Percentiles rank a stretch among this genome's conserved stretches.
Conservation (phyloP, 2,113 vertebrate genomes). For the Corythaeola cristata region DNA sequence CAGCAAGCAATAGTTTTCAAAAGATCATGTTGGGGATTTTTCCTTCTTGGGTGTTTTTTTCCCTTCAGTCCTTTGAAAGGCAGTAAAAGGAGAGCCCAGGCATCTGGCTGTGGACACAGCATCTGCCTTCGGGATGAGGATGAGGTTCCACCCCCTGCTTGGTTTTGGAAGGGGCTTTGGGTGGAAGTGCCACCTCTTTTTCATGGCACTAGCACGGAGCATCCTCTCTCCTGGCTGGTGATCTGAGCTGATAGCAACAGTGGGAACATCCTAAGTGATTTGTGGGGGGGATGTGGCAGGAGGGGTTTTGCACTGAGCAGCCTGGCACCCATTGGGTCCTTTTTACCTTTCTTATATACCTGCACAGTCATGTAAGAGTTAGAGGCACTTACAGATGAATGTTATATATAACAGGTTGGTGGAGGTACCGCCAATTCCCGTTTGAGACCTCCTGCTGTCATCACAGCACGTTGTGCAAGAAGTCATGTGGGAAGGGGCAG, state of each 20-base stretch:
- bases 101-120: too few relatives aligned
- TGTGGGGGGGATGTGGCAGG: not conserved
- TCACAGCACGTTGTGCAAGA: fast-evolving
- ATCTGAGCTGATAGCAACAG: not conserved
- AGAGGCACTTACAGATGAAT: not conserved
- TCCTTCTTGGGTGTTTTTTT: too few relatives aligned
- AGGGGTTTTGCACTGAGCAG: not conserved
- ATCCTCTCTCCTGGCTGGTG: not conserved
- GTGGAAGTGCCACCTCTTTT: fast-evolving
- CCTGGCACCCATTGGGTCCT: fast-evolving
- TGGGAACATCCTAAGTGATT: not conserved
- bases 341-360: not conserved
- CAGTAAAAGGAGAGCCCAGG: not conserved
- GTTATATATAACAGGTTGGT: fast-evolving
- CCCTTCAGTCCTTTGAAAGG: not conserved
- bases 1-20: not conserved
- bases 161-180: not conserved
- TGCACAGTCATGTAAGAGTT: not conserved
- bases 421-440: not conserved
- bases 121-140: not conserved
- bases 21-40: fast-evolving
- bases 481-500: fast-evolving
- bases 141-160: not conserved
- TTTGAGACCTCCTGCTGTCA: fast-evolving
- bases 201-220: not conserved